Evolutionary conservation across 2,888 invertebrate species (phyloP).

Genomic region (Aleiodes testaceus): DNA sequence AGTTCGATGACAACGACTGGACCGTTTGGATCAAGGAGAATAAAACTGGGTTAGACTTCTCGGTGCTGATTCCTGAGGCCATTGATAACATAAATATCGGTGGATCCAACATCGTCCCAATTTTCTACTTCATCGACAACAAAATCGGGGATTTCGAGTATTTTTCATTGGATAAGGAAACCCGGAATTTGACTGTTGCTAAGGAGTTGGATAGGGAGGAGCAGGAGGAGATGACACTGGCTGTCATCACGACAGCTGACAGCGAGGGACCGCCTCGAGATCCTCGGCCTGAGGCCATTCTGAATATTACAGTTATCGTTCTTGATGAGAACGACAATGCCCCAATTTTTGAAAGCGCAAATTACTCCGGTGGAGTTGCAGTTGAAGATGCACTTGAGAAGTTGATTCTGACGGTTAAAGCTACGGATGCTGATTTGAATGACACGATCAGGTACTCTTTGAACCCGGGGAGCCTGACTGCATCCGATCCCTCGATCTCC

Average conservation of each 20-base stretch:
- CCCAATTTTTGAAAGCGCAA: slow-evolving; percentile 74
- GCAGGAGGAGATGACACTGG: slow-evolving; percentile 69
- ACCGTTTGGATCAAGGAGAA: slow-evolving; percentile 55
- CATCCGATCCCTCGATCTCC: slow-evolving; percentile 71
- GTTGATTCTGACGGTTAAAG: slow-evolving; percentile 74
- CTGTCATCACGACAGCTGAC: slow-evolving; percentile 75
- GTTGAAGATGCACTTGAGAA: slow-evolving; percentile 72
- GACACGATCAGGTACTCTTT: slow-evolving; percentile 73
- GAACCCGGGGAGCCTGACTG: slow-evolving; percentile 56
- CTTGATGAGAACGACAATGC: slow-evolving; percentile 77
- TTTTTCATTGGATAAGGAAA: slow-evolving; percentile 71
- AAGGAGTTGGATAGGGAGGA: slow-evolving; percentile 73
- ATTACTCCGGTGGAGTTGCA: slow-evolving; percentile 76
- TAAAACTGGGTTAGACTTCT: slow-evolving; percentile 46
- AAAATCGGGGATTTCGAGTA: slow-evolving; percentile 55
- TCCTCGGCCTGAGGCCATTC: slow-evolving; percentile 64
- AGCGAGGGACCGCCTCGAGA: slow-evolving; percentile 60
- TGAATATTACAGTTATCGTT: slow-evolving; percentile 74
- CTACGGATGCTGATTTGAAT: slow-evolving; percentile 75
- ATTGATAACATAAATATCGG: slow-evolving; percentile 49
- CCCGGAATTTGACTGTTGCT: slow-evolving; percentile 70
- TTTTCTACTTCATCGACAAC: slow-evolving; percentile 54
- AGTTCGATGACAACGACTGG: slow-evolving; percentile 49
- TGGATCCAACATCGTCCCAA: slow-evolving; percentile 40
- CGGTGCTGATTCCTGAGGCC: slow-evolving; percentile 49